Evolutionary conservation across 2,888 invertebrate genomes (phyloP), one percentile per base, ranked within the genome.

Genomic region (Drosophila putrida): DNA sequence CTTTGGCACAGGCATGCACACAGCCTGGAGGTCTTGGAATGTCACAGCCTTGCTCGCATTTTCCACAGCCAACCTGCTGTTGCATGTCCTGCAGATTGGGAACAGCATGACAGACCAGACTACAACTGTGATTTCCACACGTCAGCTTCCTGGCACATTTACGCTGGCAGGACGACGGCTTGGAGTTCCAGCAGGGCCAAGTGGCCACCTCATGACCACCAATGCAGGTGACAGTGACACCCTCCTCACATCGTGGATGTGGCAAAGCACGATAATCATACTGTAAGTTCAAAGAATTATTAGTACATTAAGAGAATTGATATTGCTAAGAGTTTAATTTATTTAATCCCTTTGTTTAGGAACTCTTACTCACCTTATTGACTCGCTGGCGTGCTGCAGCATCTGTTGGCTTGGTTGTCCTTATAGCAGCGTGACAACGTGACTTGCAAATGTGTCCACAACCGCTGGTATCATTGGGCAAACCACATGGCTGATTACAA

Each of bases 51-150:
- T 92, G 91, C 41, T 94, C 93, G 71, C 96, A 96, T 4, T 90
- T 88, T 75, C 93, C 93, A 82, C 96, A 96, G 58, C 94, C 93
- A 25, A 75, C 80, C 44, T 94, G 92, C 75, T 91, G 88, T 93
- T 72, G 80, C 91, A 93, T 90, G 90, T 93, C 78, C 43, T 89
- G 55, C 72, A 93, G 90, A 91, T 93, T 91, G 92, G 93, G 93
- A 78, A 95, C 93, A 0, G 94, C 92, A 78, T 98, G 98, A 90
- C 98, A 98, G 13, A 94, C 92, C 53, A 94, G 90, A 13, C 93
- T 90, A 90, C 98, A 98, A 0, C 88, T 93, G 90, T 99, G 99
- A 89, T 96, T 96, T 1, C 95, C 95, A 91, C 98, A 98, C 1
- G 93, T 90, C 11, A 99, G 93, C 3, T 93, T 90, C 58, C 95